Percentiles rank a stretch among this genome's conserved stretches.
Evolutionary conservation across 1,140 invertebrate species (phyloP).

Genomic region (Grapholita molesta): DNA sequence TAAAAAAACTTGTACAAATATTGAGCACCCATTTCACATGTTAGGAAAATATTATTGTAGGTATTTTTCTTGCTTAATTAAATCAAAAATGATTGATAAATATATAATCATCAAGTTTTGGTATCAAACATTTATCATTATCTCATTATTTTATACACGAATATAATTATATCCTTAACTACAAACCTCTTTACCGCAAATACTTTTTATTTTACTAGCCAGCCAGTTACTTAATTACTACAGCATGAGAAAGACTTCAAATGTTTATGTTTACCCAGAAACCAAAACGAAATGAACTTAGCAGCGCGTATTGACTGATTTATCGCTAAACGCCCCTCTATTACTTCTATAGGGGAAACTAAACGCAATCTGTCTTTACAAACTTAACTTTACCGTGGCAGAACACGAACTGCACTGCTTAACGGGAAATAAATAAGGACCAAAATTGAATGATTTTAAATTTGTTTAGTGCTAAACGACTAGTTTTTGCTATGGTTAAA

Average conservation of each 20-base stretch:
- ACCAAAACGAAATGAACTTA: background rate
- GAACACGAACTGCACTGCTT: background rate
- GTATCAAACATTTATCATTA: too few species aligned
- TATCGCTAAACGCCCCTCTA: conserved; percentile 25
- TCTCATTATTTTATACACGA: too few species aligned
- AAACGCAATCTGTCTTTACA: conserved; percentile 8
- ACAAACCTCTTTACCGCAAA: too few species aligned
- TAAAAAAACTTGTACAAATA: too few species aligned
- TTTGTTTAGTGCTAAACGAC: background rate
- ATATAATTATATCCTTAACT: too few species aligned
- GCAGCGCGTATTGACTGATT: conserved; percentile 24
- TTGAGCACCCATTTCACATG: too few species aligned
- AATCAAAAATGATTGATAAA: too few species aligned
- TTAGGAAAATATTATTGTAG: too few species aligned
- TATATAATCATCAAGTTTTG: too few species aligned
- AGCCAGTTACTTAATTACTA: background rate
- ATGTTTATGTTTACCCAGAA: background rate
- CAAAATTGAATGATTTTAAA: background rate
- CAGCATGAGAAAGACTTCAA: background rate
- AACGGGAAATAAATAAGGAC: background rate
- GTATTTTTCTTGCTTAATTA: too few species aligned
- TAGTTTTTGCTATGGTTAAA: background rate
- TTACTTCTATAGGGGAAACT: conserved; percentile 13
- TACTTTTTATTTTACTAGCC: too few species aligned
- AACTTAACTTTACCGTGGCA: background rate